Conservation (phyloP, 2,113 vertebrate species). For the Girardinichthys multiradiatus region DNA sequence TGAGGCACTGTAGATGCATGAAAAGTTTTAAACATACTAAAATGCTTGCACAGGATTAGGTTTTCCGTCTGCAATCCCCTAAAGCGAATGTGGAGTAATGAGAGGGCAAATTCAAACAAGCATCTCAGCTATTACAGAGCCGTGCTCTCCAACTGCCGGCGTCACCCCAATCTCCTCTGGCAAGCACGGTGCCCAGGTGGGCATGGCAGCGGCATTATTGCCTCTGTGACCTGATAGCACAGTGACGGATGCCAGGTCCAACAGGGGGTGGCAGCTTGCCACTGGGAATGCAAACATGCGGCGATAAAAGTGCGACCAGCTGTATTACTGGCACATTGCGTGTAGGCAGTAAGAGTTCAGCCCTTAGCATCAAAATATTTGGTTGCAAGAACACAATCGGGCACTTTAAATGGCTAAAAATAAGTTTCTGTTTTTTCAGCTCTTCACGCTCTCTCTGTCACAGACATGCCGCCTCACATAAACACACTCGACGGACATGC, state of each 20-base stretch:
- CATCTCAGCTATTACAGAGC: constrained; percentile 38
- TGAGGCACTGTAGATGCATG: not conserved
- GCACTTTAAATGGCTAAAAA: not conserved
- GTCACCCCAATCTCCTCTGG: constrained; percentile 54
- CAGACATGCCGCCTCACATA: not conserved
- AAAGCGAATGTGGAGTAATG: constrained; percentile 44
- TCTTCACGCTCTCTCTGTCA: not conserved
- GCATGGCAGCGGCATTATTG: constrained; percentile 58
- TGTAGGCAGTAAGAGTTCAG: not conserved
- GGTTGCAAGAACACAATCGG: not conserved
- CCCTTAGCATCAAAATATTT: constrained; percentile 15
- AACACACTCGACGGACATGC: constrained; percentile 34
- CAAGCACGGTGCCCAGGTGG: constrained; percentile 54
- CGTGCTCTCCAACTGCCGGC: constrained; percentile 32
- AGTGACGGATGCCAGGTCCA: constrained; percentile 62
- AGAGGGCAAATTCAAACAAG: constrained; percentile 54
- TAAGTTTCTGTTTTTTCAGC: not conserved
- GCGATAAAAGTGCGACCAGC: constrained; percentile 13
- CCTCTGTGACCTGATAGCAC: constrained; percentile 53
- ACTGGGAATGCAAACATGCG: constrained; percentile 32
- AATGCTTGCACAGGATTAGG: not conserved
- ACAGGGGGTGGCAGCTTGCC: constrained; percentile 59
- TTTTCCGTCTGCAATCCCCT: not conserved
- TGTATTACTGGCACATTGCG: not conserved
- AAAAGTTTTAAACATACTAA: not conserved